phyloP scores from a whole-genome alignment of 1,140 invertebrate genomes.

The Pantala flavescens region DNA sequence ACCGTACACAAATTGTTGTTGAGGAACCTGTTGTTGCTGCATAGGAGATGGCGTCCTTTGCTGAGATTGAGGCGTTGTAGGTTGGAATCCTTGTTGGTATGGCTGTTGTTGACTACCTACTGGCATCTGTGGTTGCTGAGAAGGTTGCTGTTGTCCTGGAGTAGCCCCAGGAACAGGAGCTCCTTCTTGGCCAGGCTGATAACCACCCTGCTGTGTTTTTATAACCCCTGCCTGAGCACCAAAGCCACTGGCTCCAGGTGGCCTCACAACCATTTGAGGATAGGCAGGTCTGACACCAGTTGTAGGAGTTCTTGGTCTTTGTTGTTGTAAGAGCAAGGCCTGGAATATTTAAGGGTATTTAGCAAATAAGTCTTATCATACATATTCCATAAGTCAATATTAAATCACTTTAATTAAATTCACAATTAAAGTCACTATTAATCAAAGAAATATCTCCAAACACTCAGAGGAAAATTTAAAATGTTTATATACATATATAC shows the following conservation, averaged over 20 bases:
- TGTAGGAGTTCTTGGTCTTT: neutral
- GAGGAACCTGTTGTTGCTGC: neutral
- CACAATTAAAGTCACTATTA: too few species aligned
- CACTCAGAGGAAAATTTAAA: too few species aligned
- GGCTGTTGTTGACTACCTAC: neutral
- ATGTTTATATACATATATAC: too few species aligned
- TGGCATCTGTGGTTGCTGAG: neutral
- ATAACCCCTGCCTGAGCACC: neutral
- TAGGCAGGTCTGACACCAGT: neutral
- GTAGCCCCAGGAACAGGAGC: neutral
- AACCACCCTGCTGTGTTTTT: neutral
- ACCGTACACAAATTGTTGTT: neutral
- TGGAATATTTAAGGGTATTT: neutral
- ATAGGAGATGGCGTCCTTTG: neutral
- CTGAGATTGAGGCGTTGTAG: slow-evolving; percentile 15
- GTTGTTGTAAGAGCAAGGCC: neutral
- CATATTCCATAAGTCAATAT: too few species aligned
- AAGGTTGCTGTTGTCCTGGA: slow-evolving; percentile 18
- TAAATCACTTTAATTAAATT: too few species aligned
- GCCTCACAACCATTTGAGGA: neutral
- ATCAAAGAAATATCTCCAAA: too few species aligned
- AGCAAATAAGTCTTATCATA: too few species aligned
- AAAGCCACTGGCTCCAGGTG: neutral
- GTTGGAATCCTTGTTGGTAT: neutral
- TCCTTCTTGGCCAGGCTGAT: neutral